Conservation (phyloP, 2,888 invertebrate species). For the Elmis aenea region DNA sequence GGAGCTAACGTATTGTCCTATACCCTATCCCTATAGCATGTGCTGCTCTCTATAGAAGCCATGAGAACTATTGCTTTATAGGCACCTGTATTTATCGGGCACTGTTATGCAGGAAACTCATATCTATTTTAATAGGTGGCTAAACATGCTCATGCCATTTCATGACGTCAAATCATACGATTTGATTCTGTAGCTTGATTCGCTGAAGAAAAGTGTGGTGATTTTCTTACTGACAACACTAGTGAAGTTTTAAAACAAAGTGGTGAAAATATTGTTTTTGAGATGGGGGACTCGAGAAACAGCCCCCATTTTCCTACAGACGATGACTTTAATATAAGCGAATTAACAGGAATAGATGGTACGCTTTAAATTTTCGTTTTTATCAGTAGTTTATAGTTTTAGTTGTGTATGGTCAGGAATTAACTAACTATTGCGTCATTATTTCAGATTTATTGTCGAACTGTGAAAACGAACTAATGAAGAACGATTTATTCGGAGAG, state of each 20-base stretch:
- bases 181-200: constrained; percentile 51
- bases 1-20: too few relatives aligned
- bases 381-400: constrained; percentile 1
- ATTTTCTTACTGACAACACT: constrained; percentile 32
- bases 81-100: too few relatives aligned
- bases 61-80: too few relatives aligned
- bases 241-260: constrained; percentile 25
- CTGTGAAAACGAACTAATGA: constrained; percentile 62
- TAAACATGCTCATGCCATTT: too few relatives aligned
- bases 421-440: constrained; percentile 9
- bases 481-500: constrained; percentile 50
- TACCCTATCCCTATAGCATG: too few relatives aligned
- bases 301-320: constrained; percentile 45
- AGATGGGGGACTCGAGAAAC: constrained; percentile 41
- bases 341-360: constrained; percentile 68
- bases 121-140: too few relatives aligned
- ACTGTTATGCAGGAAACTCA: too few relatives aligned
- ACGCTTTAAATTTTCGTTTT: constrained; percentile 29
- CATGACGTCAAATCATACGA: constrained; percentile 62
- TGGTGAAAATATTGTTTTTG: constrained; percentile 26
- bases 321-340: constrained; percentile 62
- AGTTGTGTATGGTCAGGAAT: background rate
- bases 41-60: too few relatives aligned
- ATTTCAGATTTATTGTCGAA: constrained; percentile 61
- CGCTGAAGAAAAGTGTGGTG: constrained; percentile 43